Conservation (phyloP, 2,113 vertebrate genomes). For the Silurus meridionalis region DNA sequence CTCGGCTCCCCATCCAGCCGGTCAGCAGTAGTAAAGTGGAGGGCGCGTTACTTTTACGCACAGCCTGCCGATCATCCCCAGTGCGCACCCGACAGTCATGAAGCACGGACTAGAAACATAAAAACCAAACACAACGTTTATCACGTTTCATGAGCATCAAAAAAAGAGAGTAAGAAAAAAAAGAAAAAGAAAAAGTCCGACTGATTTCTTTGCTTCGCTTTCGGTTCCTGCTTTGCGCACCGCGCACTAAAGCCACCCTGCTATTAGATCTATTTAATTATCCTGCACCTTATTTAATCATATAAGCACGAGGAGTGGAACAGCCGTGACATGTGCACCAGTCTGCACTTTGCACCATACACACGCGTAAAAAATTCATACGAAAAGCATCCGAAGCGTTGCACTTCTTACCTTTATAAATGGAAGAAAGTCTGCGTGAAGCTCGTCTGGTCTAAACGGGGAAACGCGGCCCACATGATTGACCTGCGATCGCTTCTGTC, state of each 20-base stretch:
- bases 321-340: constrained; percentile 71
- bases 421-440: constrained; percentile 74
- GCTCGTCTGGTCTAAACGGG: constrained; percentile 88
- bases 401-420: constrained; percentile 86
- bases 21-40: constrained; percentile 39
- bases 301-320: constrained; percentile 76
- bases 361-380: neutral
- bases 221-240: constrained; percentile 75
- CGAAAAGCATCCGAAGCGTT: constrained; percentile 65
- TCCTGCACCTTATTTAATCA: constrained; percentile 84
- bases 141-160: constrained; percentile 68
- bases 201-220: constrained; percentile 70
- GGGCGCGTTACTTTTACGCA: constrained; percentile 37
- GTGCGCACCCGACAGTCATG: neutral
- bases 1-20: constrained; percentile 39
- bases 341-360: constrained; percentile 68
- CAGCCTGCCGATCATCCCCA: neutral
- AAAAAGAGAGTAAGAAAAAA: neutral
- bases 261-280: constrained; percentile 85
- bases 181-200: constrained; percentile 63
- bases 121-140: constrained; percentile 13
- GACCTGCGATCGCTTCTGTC: constrained; percentile 74
- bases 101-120: neutral
- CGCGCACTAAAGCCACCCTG: constrained; percentile 81
- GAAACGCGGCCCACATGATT: constrained; percentile 94